Evolutionary conservation across 1,140 invertebrate species (phyloP), one percentile per base, ranked within the genome.

Genomic region (Limonius californicus): DNA sequence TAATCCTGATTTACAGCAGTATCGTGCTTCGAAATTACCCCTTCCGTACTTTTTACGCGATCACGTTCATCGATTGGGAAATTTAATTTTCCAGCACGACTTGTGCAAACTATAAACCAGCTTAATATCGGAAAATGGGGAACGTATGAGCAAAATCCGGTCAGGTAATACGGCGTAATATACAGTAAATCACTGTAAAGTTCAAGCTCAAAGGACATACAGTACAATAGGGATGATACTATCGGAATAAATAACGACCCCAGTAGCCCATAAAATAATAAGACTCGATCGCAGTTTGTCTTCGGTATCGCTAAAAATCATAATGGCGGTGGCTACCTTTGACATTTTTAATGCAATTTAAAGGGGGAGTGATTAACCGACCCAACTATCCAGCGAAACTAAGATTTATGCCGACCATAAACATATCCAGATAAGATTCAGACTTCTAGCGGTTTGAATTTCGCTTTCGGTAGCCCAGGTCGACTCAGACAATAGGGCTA

Each of bases 171-270:
- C 12, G n/a, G 45, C 45, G 45, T 50, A 50, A 50, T 50, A 50
- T 50, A 14, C 45, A 50, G 45, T 50, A 50, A 50, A 50, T 50
- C 45, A 50, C 8, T 18, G 20, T 50, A 50, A 50, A 50, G 45
- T 50, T 50, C 16, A 50, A 50, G 14, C 45, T 50, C 14, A 50
- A 50, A 50, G 15, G 45, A 50, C 45, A 50, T 50, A 8, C 16
- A 18, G 45, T 50, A 50, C 45, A 50, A 50, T 50, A n/a, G 45
- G 45, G 45, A 50, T 50, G 45, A 50, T 50, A 50, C 45, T 50
- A 50, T 50, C 45, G 16, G 45, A 50, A 50, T 50, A 50, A 50
- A 50, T 50, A 50, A 50, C 45, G 45, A 50, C 45, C 45, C 45
- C 45, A 8, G 45, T 50, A 50, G 20, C 45, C 45, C 45, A 50